Base-by-base conservation (phyloP, 2,888 invertebrate species). In the Epirrhoe alternata region DNA sequence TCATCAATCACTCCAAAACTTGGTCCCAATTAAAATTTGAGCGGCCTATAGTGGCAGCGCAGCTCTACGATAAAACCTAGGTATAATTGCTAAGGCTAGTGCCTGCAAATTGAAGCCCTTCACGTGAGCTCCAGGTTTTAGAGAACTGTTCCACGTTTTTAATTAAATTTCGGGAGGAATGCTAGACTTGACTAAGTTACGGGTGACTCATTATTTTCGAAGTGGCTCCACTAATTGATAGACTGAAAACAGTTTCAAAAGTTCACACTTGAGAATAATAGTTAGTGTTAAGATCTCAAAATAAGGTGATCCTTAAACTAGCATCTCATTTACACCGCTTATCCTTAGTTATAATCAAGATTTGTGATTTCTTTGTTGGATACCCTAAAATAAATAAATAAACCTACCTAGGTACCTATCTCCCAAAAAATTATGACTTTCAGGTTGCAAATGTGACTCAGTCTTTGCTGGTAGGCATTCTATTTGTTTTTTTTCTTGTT, bases 11-110 rank as follows among this genome's bases (percentile, higher is more conserved):
- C 75, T 81, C 51, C 72, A 82, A 86, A 86, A 86, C 86, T 84
- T 82, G 83, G 82, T 82, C 76, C 90, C 89, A 90, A 90, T 89
- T 90, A 90, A 90, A 90, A 87, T 86, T 86, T 82, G 80, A 82
- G 76, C 81, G 77, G 73, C 66, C 74, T 78, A 82, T n/a, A 86
- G 83, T 85, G 83, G 81, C 66, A 53, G 67, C 61, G 66, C 61
- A 64, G 72, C 78, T 71, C 67, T 68, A 72, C 78, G 78, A 75
- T 77, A 74, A 77, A 81, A 82, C 51, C 66, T 59, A 64, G 56
- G 53, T 75, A 80, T 84, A 81, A 80, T 80, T 81, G 81, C 81
- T 80, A 81, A 81, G 72, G 74, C 79, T 66, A 57, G 68, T 64
- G 58, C 72, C 64, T 61, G 69, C 70, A 76, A 78, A 73, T 76